Percentiles rank a stretch among this genome's conserved stretches.
Evolutionary conservation across 2,113 vertebrate genomes (phyloP).

Genomic region (Turdus rufiventris): DNA sequence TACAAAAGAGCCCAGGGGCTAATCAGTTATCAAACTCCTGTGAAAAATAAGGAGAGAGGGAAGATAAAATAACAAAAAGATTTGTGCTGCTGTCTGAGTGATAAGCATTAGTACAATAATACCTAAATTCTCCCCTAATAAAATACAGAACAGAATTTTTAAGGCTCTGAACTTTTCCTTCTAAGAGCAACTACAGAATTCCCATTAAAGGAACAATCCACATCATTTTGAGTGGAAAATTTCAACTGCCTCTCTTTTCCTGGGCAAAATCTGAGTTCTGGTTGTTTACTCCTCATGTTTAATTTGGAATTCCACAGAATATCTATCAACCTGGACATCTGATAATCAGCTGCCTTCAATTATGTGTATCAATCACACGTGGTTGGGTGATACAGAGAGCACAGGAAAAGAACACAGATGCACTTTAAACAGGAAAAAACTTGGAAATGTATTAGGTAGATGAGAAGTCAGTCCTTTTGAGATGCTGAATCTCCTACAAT

Average conservation of each 20-base stretch:
- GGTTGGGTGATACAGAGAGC: background rate
- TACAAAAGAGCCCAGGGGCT: background rate
- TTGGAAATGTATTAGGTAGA: background rate
- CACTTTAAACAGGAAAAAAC: background rate
- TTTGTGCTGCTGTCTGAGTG: conserved; percentile 2
- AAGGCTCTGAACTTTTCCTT: background rate
- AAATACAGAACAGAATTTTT: background rate
- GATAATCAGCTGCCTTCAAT: background rate
- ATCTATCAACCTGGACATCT: background rate
- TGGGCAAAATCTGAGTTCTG: background rate
- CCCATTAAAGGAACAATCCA: background rate
- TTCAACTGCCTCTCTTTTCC: background rate
- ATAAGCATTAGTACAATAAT: conserved; percentile 8
- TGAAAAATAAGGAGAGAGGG: background rate
- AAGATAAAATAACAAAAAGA: background rate
- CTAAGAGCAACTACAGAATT: background rate
- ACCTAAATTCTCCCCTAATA: background rate
- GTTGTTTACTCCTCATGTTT: background rate
- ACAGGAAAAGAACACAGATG: background rate
- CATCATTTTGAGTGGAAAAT: background rate
- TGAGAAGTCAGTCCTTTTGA: background rate
- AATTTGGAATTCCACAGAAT: background rate
- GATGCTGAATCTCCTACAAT: background rate
- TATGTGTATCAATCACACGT: background rate
- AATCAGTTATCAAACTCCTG: background rate